These are phyloP conservation scores for Cyprinodon brontotheroides DNA, from an alignment of 2,113 vertebrate species.

Conservation along the genomic window DNA sequence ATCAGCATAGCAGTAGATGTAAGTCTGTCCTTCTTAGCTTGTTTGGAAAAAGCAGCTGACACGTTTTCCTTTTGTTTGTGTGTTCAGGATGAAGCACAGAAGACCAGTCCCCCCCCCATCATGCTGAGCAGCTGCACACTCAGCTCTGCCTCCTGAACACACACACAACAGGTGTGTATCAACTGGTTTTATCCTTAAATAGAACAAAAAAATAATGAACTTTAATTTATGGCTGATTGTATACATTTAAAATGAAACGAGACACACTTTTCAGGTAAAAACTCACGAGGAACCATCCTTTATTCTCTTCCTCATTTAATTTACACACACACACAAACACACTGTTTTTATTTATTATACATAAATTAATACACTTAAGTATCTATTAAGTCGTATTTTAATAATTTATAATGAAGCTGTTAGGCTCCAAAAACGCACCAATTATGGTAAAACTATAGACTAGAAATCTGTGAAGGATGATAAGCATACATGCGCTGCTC, in stretches of 20 bases:
- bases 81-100: constrained; percentile 17
- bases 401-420: background rate
- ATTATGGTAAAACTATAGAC: background rate
- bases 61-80: background rate
- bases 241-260: background rate
- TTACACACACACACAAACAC: background rate
- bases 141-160: background rate
- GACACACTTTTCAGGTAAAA: too few relatives aligned
- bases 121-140: background rate
- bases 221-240: background rate
- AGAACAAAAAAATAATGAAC: background rate
- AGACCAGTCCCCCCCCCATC: background rate
- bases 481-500: background rate
- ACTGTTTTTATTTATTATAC: background rate
- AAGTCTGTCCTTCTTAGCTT: background rate
- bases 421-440: background rate
- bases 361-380: background rate
- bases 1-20: background rate
- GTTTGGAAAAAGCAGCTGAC: background rate
- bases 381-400: background rate
- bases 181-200: background rate
- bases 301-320: background rate
- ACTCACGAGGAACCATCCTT: background rate
- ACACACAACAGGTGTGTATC: constrained; percentile 15
- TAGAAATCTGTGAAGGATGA: background rate